Base-by-base conservation (phyloP, 2,888 invertebrate species). In the Sabatieria punctata region DNA sequence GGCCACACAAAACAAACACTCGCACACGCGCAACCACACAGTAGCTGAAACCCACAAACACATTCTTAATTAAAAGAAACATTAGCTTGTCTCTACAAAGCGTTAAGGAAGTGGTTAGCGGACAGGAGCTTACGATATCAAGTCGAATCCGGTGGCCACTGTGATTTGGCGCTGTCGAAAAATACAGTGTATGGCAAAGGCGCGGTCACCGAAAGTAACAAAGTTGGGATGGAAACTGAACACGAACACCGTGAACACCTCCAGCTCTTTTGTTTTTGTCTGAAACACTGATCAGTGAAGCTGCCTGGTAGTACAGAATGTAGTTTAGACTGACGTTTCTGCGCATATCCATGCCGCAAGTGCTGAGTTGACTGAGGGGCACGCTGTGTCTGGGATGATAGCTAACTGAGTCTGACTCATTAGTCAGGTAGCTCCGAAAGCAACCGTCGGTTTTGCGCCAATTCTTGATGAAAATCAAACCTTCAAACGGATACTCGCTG, bases 171-270 rank as follows among this genome's bases (percentile, higher is more conserved):
- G 48, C 46, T 57, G 55, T 35, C 46, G 48, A 48, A 54, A 57
- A 22, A 57, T 46, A 30, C 57, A 56, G 44, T 56, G 52, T 4
- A 57, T 51, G 25, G 56, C 49, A 42, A 54, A 56, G 6, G 56
- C 52, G 15, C 55, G 46, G 39, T 56, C 56, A 27, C 50, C 49
- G 27, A 45, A 36, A n/a, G 55, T 55, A 18, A 55, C 51, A 41
- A 55, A 55, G 39, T 49, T 52, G 4, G 52, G 49, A 37, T 55
- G 55, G 48, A 55, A 55, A n/a, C 52, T 49, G 45, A 55, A 54
- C 18, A 55, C 52, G 41, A 55, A 49, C 11, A 57, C 48, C 2
- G 48, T 46, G 35, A 50, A 48, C 6, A 55, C 46, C 25, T 55
- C 54, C 19, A 56, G 40, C 15, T 53, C 49, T 11, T 45, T 22